Evolutionary conservation across 2,888 invertebrate species (phyloP), one percentile per base, ranked within the genome.

Genomic region (Pachycephus smyrnensis): DNA sequence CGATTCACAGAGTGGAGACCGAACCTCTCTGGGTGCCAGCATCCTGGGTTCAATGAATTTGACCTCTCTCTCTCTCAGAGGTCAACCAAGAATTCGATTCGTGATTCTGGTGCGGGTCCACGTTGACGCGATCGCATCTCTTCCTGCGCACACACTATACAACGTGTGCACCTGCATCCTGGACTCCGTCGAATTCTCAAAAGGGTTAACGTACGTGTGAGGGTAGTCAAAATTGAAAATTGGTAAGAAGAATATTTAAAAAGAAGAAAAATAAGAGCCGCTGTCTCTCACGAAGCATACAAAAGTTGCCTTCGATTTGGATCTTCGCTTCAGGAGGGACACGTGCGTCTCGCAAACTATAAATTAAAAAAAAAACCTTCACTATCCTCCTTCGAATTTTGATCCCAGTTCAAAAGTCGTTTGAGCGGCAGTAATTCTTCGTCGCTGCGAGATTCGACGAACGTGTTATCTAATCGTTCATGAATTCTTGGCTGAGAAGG

Each of bases 11-110:
- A 85, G 95, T 98, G 37, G 98, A 99, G 92, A 96, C 96, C 0
- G 98, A 98, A 89, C 97, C 98, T 0, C 94, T 97, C 30, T 99
- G 99, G 99, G 98, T 98, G 69, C 99, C 99, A 40, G 96, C 97
- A 69, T 96, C 96, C 11, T 98, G 98, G 98, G 96, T 97, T 85
- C 97, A 97, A 93, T 97, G 94, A 92, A 83, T 55, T 6, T 23
- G 55, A 55, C 23, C 55, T 55, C 55, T 55, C 15, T 55, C 23
- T 40, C 23, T 55, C 23, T 23, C 55, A 55, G 55, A 55, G 55
- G 55, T 55, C 23, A 55, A 9, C 23, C 23, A 23, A 55, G 55
- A 9, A 55, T 55, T 55, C 55, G 55, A 55, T 55, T 55, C 23
- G 23, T 23, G 23, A 55, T 55, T 55, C 23, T 23, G 55, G 23